These are phyloP conservation scores for Chrosomus eos DNA, from an alignment of 2,797 vertebrate species.

Conservation along the genomic window DNA sequence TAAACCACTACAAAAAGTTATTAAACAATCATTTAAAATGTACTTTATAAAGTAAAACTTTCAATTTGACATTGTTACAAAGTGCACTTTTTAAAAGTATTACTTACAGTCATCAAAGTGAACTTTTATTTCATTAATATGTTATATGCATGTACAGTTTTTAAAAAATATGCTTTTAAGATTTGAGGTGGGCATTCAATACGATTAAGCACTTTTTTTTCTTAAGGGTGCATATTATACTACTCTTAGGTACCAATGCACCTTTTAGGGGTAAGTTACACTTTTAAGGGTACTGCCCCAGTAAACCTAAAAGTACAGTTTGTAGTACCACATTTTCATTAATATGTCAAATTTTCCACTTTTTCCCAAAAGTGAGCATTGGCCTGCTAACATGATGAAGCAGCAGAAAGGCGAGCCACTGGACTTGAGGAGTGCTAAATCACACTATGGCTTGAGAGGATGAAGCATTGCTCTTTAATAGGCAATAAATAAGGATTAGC, in stretches of 20 bases:
- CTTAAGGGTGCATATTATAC: not conserved
- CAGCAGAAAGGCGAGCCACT: constrained; percentile 34
- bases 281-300: not conserved
- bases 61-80: not conserved
- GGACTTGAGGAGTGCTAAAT: constrained; percentile 67
- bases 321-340: not conserved
- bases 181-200: not conserved
- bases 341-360: not conserved
- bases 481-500: constrained; percentile 80
- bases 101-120: too few relatives aligned
- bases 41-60: not conserved
- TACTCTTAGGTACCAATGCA: not conserved
- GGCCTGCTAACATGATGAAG: not conserved
- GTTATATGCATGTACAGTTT: not conserved
- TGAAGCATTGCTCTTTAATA: constrained; percentile 78
- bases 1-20: not conserved
- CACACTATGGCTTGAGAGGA: constrained; percentile 64
- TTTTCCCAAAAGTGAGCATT: not conserved
- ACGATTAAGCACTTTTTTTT: not conserved
- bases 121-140: too few relatives aligned
- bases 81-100: not conserved
- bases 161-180: not conserved
- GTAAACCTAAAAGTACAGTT: not conserved
- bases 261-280: not conserved
- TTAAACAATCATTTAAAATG: not conserved